Evolutionary conservation across 2,113 vertebrate genomes (phyloP).

Genomic region (Silurus asotus): DNA sequence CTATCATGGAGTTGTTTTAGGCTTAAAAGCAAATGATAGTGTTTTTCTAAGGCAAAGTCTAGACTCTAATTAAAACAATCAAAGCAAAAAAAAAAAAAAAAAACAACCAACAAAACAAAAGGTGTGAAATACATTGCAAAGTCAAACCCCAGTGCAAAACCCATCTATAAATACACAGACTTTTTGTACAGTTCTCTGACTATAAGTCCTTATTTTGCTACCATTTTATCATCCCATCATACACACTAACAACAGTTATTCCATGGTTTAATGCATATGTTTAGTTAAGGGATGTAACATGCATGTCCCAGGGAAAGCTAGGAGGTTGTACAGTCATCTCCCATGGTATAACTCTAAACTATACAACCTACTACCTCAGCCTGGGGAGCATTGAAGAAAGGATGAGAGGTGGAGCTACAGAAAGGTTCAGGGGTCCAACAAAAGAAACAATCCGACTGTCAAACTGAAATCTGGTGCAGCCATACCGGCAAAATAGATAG

Average conservation of each 20-base stretch:
- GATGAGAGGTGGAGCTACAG: neutral
- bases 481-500: neutral
- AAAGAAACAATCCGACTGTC: neutral
- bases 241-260: too few relatives aligned
- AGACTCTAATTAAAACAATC: neutral
- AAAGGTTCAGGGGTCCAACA: neutral
- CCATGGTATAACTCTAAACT: slow-evolving; percentile 91
- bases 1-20: neutral
- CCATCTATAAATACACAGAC: neutral
- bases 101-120: neutral
- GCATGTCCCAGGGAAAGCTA: slow-evolving; percentile 93
- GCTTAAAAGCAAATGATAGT: neutral
- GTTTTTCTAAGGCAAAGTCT: neutral
- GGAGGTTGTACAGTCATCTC: slow-evolving; percentile 98
- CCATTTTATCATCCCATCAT: neutral
- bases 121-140: neutral
- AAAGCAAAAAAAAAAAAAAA: neutral
- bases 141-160: neutral
- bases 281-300: slow-evolving; percentile 41
- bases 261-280: neutral
- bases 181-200: neutral
- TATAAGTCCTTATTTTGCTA: neutral
- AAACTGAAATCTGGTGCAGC: neutral
- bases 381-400: slow-evolving; percentile 69
- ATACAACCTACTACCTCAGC: slow-evolving; percentile 99